These are phyloP conservation scores for Hydropotes inermis DNA, from an alignment of 2,113 vertebrate genomes.

Conservation along the genomic window DNA sequence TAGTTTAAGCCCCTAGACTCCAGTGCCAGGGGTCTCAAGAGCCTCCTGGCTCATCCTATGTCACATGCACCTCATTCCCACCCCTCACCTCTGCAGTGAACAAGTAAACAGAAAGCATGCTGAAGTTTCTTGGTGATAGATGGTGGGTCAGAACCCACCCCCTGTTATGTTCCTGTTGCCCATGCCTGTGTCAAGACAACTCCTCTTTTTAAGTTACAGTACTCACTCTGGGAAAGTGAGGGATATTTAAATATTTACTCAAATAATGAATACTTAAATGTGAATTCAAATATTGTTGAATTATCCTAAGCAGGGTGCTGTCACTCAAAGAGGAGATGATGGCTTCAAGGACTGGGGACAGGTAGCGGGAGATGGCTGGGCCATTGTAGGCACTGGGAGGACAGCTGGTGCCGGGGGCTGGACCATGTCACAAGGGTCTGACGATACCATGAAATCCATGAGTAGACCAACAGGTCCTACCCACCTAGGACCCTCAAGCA, in stretches of 20 bases:
- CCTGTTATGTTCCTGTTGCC: background rate
- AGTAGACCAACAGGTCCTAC: accelerated
- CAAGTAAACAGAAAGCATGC: background rate
- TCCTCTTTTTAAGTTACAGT: background rate
- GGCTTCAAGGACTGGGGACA: too few relatives aligned
- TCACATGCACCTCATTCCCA: background rate
- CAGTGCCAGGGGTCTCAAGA: background rate
- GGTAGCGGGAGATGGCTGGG: background rate
- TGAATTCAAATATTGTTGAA: background rate
- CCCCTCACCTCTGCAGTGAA: background rate
- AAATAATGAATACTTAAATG: background rate
- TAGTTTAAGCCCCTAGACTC: background rate
- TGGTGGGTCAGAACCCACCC: background rate
- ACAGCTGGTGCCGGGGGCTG: background rate
- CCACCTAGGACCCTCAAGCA: background rate
- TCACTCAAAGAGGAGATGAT: background rate
- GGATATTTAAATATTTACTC: background rate
- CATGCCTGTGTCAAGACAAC: background rate
- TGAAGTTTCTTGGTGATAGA: background rate
- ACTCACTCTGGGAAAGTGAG: background rate
- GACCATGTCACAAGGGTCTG: background rate
- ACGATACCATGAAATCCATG: accelerated
- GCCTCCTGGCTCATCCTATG: background rate
- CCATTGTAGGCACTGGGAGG: background rate
- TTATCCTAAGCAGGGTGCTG: background rate